Percentiles rank a stretch among this genome's conserved stretches.
phyloP scores from a whole-genome alignment of 2,113 vertebrate genomes.

The Ochotona curzoniae region DNA sequence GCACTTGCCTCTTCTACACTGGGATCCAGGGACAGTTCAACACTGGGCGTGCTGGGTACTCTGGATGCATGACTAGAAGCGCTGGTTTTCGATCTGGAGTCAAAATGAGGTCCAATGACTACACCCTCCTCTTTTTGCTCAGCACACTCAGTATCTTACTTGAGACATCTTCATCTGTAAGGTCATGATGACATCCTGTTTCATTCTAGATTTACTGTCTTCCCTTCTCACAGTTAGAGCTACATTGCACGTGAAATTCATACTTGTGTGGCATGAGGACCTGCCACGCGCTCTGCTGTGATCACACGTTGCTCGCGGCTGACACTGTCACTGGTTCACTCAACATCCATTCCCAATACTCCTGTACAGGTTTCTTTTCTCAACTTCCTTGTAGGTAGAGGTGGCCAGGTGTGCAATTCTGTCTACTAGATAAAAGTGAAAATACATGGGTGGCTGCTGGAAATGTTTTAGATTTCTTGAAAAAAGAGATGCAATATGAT shows the following conservation, averaged over 20 bases:
- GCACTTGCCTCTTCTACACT: neutral
- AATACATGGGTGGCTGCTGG: neutral
- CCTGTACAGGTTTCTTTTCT: neutral
- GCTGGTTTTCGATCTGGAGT: slow-evolving; percentile 4
- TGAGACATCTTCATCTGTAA: slow-evolving; percentile 4
- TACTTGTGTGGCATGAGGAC: neutral
- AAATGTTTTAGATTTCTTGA: slow-evolving; percentile 48
- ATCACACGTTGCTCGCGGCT: neutral
- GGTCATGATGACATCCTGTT: neutral
- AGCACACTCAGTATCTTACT: neutral
- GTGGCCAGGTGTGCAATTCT: neutral
- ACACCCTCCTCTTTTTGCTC: neutral
- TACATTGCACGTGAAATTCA: neutral
- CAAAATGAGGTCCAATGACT: neutral
- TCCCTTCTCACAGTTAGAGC: neutral
- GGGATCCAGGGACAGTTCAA: neutral
- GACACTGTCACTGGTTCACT: neutral
- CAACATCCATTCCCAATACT: neutral
- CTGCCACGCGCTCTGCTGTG: neutral
- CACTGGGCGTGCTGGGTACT: neutral
- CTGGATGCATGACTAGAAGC: neutral
- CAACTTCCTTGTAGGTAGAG: neutral
- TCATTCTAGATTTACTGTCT: slow-evolving; percentile 17
- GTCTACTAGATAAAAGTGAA: neutral
- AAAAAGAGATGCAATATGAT: neutral